phyloP scores from a whole-genome alignment of 2,888 invertebrate genomes.

The Drosophila leonis region DNA sequence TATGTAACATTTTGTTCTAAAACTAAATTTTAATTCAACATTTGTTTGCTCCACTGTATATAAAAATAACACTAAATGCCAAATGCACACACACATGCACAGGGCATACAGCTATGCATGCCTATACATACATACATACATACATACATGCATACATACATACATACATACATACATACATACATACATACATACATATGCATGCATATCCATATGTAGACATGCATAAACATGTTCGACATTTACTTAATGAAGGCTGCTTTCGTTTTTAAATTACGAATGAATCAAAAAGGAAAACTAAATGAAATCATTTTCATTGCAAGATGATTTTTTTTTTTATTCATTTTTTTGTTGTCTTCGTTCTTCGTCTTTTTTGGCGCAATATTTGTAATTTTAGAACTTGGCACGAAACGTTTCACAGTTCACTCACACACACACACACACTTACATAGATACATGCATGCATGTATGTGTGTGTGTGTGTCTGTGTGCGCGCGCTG shows the following conservation, averaged over 20 bases:
- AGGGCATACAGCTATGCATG: not conserved
- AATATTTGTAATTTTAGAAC: conserved; percentile 75
- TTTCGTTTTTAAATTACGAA: conserved; percentile 63
- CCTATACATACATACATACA: not conserved
- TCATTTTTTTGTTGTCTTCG: no score
- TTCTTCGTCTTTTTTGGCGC: conserved; percentile 34
- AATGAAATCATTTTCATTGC: conserved; percentile 53
- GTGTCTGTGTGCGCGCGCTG: conserved; percentile 26
- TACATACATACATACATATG: not conserved
- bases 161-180: not conserved
- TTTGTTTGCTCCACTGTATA: not conserved
- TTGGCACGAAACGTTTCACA: conserved; percentile 64
- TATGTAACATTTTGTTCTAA: not conserved
- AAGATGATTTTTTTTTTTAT: conserved; percentile 23
- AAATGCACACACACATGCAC: conserved; percentile 3
- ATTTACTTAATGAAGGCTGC: conserved; percentile 46
- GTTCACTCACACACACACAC: conserved; percentile 29
- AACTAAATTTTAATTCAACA: not conserved
- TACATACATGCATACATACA: not conserved
- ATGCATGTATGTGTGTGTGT: not conserved
- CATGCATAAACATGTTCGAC: conserved; percentile 7
- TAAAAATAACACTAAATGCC: conserved; percentile 11
- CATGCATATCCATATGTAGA: not conserved
- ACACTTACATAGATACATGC: not conserved
- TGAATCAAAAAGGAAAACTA: conserved; percentile 43